These are phyloP conservation scores for Leucoptera coffeella DNA, from an alignment of 2,888 invertebrate genomes.

Conservation along the genomic window DNA sequence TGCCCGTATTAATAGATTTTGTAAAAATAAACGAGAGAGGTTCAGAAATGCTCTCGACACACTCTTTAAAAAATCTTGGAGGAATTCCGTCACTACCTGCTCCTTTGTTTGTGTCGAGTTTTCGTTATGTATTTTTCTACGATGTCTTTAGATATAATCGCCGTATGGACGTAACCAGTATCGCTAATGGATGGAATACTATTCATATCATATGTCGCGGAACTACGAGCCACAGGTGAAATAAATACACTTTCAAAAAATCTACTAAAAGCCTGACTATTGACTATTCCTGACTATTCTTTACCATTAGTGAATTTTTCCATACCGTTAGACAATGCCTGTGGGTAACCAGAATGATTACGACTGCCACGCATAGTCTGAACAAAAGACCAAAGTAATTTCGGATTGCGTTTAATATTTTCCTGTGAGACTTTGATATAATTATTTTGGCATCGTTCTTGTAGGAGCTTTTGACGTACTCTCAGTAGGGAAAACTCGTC, in stretches of 20 bases:
- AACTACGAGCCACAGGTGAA: too few relatives aligned
- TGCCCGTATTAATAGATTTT: background rate
- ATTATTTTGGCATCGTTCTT: background rate
- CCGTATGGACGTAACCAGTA: background rate
- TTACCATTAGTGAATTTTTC: background rate
- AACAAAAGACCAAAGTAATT: constrained; percentile 1
- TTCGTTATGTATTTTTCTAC: background rate
- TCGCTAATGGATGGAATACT: background rate
- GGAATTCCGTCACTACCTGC: constrained; percentile 1
- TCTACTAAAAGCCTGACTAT: too few relatives aligned
- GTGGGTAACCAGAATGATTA: background rate
- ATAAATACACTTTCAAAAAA: too few relatives aligned
- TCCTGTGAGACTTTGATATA: background rate
- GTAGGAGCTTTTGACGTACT: background rate
- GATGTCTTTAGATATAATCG: background rate
- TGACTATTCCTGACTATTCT: background rate
- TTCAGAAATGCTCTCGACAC: background rate
- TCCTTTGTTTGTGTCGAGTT: background rate
- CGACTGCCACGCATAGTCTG: background rate
- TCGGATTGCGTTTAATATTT: background rate
- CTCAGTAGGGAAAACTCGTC: background rate
- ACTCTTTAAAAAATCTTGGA: background rate
- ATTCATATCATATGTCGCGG: too few relatives aligned
- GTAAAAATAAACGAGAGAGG: constrained; percentile 2
- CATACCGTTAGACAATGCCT: background rate